phyloP scores from a whole-genome alignment of 2,888 invertebrate species.

The Rhingia rostrata region DNA sequence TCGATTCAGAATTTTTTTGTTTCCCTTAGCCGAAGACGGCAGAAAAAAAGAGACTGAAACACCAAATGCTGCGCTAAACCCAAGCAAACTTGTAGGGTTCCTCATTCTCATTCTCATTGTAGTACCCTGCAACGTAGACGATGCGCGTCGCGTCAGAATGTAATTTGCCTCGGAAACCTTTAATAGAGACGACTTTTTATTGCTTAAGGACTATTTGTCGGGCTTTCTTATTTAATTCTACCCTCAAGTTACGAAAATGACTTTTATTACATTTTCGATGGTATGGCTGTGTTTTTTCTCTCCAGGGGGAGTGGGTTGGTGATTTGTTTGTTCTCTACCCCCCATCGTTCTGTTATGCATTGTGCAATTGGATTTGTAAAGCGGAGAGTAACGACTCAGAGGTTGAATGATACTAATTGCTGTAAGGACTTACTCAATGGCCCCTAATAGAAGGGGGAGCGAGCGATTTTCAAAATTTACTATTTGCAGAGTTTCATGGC shows the following conservation, averaged over 20 bases:
- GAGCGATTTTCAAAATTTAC: constrained; percentile 53
- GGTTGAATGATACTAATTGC: constrained; percentile 68
- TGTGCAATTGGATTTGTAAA: constrained; percentile 36
- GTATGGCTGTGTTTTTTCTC: constrained; percentile 37
- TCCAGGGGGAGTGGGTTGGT: not conserved
- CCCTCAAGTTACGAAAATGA: constrained; percentile 63
- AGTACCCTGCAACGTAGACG: not conserved
- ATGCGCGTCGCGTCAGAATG: constrained; percentile 25
- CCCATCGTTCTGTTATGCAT: constrained; percentile 12
- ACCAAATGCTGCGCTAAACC: not conserved
- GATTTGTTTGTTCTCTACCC: not conserved
- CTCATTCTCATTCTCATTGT: not conserved
- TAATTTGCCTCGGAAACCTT: constrained; percentile 69
- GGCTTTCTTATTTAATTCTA: constrained; percentile 70
- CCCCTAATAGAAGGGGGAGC: not conserved
- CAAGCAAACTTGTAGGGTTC: constrained; percentile 32
- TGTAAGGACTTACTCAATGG: constrained; percentile 62
- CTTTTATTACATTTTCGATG: constrained; percentile 66
- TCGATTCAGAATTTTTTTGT: constrained; percentile 42
- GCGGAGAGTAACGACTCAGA: not conserved
- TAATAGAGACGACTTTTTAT: constrained; percentile 57
- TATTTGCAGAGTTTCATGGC: too few species aligned
- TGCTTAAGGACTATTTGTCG: constrained; percentile 69
- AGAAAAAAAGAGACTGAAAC: constrained; percentile 1
- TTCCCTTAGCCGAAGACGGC: too few species aligned